phyloP scores from a whole-genome alignment of 2,113 vertebrate genomes.

The Neolamprologus cancellatus region DNA sequence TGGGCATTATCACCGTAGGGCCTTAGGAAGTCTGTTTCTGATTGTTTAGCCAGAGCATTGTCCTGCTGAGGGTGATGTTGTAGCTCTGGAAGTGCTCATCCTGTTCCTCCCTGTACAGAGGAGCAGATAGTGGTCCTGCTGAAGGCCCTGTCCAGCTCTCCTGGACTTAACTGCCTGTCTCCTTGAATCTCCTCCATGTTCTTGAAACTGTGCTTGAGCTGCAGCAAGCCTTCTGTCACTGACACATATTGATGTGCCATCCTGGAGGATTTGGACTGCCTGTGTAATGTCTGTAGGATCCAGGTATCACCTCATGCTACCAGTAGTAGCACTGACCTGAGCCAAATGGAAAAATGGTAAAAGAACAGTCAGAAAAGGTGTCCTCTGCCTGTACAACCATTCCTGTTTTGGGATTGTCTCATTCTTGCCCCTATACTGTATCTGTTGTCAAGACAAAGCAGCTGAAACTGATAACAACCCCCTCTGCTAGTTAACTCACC shows the following conservation, averaged over 20 bases:
- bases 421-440: neutral
- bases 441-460: neutral
- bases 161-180: neutral
- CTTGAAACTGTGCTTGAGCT: neutral
- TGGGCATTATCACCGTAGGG: neutral
- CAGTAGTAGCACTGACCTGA: neutral
- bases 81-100: neutral
- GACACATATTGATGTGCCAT: neutral
- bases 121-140: neutral
- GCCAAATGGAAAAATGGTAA: neutral
- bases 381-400: fast-evolving
- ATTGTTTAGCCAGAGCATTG: neutral
- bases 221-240: neutral
- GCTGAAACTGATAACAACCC: neutral
- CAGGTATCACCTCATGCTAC: neutral
- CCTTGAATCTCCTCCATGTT: neutral
- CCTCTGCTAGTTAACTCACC: neutral
- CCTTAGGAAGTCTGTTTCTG: neutral
- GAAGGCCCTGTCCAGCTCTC: neutral
- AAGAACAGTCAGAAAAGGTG: neutral
- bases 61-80: neutral
- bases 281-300: neutral
- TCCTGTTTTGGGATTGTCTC: neutral
- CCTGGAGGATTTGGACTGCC: neutral
- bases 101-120: neutral